Percentiles rank a stretch among this genome's conserved stretches.
Evolutionary conservation across 2,888 invertebrate genomes (phyloP).

Genomic region (Standfussiana lucernea): DNA sequence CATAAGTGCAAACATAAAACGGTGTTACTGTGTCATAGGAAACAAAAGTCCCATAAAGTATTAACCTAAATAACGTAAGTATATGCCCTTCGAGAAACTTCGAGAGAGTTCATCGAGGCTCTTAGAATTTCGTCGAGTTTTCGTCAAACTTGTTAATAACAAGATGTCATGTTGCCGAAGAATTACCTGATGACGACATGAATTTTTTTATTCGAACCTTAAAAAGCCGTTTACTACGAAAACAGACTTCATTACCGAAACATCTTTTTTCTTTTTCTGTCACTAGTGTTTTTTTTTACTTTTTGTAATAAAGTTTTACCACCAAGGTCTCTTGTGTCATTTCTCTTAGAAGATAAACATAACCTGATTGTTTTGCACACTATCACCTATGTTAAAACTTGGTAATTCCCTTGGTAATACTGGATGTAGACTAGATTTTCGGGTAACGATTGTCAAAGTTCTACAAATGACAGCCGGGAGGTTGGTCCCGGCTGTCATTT

Average conservation of each 20-base stretch:
- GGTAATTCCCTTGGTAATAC: not conserved
- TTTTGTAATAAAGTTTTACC: not conserved
- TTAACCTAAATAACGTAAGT: slow-evolving; percentile 67
- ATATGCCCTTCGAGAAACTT: slow-evolving; percentile 59
- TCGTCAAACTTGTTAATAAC: slow-evolving; percentile 70
- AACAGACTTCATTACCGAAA: not conserved
- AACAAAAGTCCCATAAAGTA: slow-evolving; percentile 62
- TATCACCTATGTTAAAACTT: not conserved
- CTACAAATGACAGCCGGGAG: not conserved
- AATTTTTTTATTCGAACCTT: slow-evolving; percentile 25
- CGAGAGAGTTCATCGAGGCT: slow-evolving; percentile 62
- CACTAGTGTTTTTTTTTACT: not conserved
- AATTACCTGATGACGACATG: slow-evolving; percentile 36
- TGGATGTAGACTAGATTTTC: not conserved
- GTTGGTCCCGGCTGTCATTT: too few species aligned
- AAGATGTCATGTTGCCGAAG: slow-evolving; percentile 57
- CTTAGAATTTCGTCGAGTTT: slow-evolving; percentile 60
- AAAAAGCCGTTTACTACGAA: slow-evolving; percentile 2
- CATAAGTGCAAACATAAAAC: slow-evolving; percentile 60
- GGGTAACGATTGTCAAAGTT: not conserved
- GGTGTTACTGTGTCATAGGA: slow-evolving; percentile 51
- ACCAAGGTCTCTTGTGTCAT: not conserved
- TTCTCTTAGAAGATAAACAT: not conserved
- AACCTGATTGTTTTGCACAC: not conserved
- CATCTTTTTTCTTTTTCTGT: not conserved